phyloP scores from a whole-genome alignment of 35 echinoderm and acorn worm species.

The Apostichopus californicus region DNA sequence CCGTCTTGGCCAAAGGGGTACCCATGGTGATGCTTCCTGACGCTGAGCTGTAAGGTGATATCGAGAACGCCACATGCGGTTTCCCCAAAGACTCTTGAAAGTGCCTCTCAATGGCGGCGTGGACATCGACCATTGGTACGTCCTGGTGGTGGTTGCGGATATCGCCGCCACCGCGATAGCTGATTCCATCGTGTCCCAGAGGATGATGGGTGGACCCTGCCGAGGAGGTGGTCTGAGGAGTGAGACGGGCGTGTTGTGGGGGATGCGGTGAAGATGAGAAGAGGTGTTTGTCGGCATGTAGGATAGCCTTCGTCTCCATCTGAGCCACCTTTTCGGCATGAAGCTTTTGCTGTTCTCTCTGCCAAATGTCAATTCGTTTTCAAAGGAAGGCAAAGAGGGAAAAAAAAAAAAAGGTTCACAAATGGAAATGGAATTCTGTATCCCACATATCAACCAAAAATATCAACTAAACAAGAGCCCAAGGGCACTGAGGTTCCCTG shows the following conservation, averaged over 20 bases:
- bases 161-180: conserved; percentile 15
- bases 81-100: conserved; percentile 97
- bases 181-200: conserved; percentile 3
- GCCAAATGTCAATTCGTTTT: background rate
- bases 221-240: conserved; percentile 50
- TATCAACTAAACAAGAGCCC: no score
- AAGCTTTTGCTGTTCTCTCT: conserved; percentile 54
- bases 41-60: conserved; percentile 57
- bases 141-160: conserved; percentile 44
- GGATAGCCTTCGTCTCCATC: conserved; percentile 51
- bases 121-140: conserved; percentile 48
- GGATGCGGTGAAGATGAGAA: conserved; percentile 32
- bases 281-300: conserved; percentile 47
- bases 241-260: conserved; percentile 18
- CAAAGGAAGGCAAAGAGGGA: no score
- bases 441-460: no score
- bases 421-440: no score
- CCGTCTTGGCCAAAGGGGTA: conserved; percentile 81
- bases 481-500: no score
- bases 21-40: conserved; percentile 87
- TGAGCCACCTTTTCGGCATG: conserved; percentile 45
- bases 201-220: conserved; percentile 9
- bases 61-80: conserved; percentile 65
- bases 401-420: background rate
- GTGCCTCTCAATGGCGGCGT: conserved; percentile 92